Base-by-base conservation (phyloP, 2,113 vertebrate genomes). In the Mionectes macconnelli region DNA sequence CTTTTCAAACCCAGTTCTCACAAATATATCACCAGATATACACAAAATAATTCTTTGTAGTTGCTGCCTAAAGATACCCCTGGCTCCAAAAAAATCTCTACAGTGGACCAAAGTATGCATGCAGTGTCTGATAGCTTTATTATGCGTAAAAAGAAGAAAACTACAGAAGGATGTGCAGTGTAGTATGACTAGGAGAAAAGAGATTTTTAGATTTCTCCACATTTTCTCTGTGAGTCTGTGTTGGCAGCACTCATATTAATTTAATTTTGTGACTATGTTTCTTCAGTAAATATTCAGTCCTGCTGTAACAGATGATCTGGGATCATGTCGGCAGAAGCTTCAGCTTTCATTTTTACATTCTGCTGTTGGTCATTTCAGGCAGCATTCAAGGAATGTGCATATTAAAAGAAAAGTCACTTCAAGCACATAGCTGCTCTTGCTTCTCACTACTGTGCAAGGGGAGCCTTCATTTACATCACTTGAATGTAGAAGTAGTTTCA, bases 361-460 rank as follows among this genome's bases (percentile, higher is more conserved):
- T 76, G 82, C 90, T 92, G 70, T 80, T 85, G 94, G 90, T 94
- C 91, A 95, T 91, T 94, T 79, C 89, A 91, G 76, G 79, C 81
- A 64, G 68, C 44, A 2, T 45, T 87, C 52, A 69, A 87, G 52
- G 52, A 82, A 73, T 4, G 79, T 40, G 66, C 66, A 30, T 56
- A 52, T 68, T 91, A 91, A 84, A 90, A 85, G 88, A 40, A 69
- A 87, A 93, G 40, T n/a, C 87, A 92, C 80, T 94, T 95, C 52
- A 94, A 82, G 81, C n/a, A 27, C 20, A 25, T 28, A 45, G 47
- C 77, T 67, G 67, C 67, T 89, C n/a, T 60, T 52, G 60, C 76
- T 74, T 56, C 69, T 57, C 3, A 0, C 33, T 87, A 2, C 83
- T 44, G 37, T 56, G 37, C 16, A 64, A 89, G 52, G 35, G 28